Conservation (phyloP, 2,113 vertebrate genomes). For the Lepisosteus oculatus region DNA sequence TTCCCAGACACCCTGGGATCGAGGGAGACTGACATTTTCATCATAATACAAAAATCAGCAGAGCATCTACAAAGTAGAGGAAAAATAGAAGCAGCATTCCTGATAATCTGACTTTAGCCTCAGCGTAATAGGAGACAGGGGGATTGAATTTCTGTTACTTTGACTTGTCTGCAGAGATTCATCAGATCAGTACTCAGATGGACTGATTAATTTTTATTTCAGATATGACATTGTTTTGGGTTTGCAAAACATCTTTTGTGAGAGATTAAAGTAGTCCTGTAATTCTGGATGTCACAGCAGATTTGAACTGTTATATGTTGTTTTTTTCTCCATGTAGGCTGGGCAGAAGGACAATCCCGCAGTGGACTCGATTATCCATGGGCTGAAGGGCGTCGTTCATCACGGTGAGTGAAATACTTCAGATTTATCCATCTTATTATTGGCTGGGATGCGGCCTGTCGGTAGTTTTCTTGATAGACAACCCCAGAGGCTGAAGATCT, state of each 20-base stretch:
- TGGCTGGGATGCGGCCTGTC: too few species aligned
- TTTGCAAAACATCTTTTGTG: neutral
- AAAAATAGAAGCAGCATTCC: neutral
- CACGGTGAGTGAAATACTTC: slow-evolving; percentile 80
- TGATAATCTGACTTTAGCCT: neutral
- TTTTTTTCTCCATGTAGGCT: slow-evolving; percentile 75
- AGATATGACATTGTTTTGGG: neutral
- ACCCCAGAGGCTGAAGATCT: neutral
- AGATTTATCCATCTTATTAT: slow-evolving; percentile 24
- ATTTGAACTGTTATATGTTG: slow-evolving; percentile 9
- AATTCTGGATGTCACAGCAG: neutral
- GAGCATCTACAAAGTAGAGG: too few species aligned
- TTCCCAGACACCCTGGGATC: too few species aligned
- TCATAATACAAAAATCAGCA: too few species aligned
- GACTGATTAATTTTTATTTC: too few species aligned
- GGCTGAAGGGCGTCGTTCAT: slow-evolving; percentile 92
- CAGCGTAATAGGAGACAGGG: neutral
- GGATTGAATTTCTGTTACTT: too few species aligned
- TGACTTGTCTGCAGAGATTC: too few species aligned
- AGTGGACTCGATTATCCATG: slow-evolving; percentile 91
- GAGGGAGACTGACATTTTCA: too few species aligned
- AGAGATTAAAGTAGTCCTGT: neutral
- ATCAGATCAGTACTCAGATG: too few species aligned
- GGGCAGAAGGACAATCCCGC: slow-evolving; percentile 88
- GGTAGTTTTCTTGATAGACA: neutral